A percentile compares a stretch with the other conserved stretches of the same genome.
These are phyloP conservation scores for Steatocranus sp. DNA, from an alignment of 2,797 vertebrate species.

Conservation along the genomic window DNA sequence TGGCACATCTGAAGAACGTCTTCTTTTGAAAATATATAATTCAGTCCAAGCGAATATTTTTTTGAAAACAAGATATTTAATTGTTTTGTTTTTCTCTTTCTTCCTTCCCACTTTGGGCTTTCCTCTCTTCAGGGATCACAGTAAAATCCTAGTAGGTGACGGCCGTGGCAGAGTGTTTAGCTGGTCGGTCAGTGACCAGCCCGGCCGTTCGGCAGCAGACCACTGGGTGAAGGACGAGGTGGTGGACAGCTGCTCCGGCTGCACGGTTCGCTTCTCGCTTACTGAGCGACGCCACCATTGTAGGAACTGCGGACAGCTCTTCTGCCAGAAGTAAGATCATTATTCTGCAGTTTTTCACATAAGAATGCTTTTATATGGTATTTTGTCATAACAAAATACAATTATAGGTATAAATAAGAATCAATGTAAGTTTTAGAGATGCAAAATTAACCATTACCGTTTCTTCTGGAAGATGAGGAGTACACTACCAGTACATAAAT, in stretches of 20 bases:
- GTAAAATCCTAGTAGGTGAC: slow-evolving; percentile 93
- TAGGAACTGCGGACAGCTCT: slow-evolving; percentile 98
- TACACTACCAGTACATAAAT: fast-evolving
- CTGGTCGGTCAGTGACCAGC: slow-evolving; percentile 98
- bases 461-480: background rate
- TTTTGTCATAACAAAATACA: too few species aligned
- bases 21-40: background rate
- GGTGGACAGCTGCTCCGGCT: slow-evolving; percentile 93
- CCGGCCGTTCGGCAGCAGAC: slow-evolving; percentile 91
- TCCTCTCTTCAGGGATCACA: slow-evolving; percentile 85
- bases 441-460: fast-evolving
- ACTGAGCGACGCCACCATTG: slow-evolving; percentile 96
- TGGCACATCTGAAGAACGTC: background rate
- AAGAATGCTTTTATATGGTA: background rate
- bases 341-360: background rate
- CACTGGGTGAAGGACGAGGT: slow-evolving; percentile 99
- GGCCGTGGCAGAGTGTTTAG: slow-evolving; percentile 93
- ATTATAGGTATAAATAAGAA: background rate
- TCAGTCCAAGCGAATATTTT: background rate
- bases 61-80: background rate
- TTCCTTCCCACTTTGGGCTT: fast-evolving
- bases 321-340: slow-evolving; percentile 93
- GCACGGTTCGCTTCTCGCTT: slow-evolving; percentile 90
- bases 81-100: fast-evolving
- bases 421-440: background rate